Evolutionary conservation across 2,113 vertebrate species (phyloP).

Genomic region (Meleagris gallopavo): DNA sequence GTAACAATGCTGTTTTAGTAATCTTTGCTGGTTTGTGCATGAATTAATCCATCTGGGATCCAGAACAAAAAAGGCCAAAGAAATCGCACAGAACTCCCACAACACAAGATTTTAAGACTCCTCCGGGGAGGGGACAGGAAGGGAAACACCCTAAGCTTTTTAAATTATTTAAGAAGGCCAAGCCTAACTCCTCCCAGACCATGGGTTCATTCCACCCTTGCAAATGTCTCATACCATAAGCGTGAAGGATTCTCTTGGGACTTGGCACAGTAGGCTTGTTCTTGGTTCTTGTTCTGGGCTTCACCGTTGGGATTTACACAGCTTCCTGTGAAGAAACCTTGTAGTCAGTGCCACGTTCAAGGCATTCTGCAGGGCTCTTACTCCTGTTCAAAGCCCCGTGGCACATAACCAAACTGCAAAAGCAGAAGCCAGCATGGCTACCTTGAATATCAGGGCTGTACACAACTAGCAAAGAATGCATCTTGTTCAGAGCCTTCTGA

Average conservation of each 20-base stretch:
- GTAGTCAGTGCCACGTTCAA: rapidly evolving
- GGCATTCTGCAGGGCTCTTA: rapidly evolving
- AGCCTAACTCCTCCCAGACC: not conserved
- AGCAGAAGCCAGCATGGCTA: not conserved
- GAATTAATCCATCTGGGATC: rapidly evolving
- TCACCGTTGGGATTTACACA: not conserved
- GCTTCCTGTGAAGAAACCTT: conserved; percentile 29
- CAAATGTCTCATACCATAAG: not conserved
- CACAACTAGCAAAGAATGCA: rapidly evolving
- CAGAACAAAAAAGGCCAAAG: not conserved
- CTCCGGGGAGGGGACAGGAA: rapidly evolving
- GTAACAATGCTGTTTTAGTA: no score
- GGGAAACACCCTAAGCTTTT: not conserved
- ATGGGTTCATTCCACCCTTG: not conserved
- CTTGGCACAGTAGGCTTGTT: not conserved
- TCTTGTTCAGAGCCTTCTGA: not conserved
- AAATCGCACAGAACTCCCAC: not conserved
- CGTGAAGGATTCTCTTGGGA: not conserved
- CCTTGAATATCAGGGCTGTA: not conserved
- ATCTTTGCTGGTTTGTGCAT: not conserved
- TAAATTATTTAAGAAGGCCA: not conserved
- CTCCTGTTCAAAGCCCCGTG: rapidly evolving
- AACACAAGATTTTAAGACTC: not conserved
- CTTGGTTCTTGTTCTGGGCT: not conserved
- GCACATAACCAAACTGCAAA: rapidly evolving